Base-by-base conservation (phyloP, 2,888 invertebrate genomes). In the Leucania comma region DNA sequence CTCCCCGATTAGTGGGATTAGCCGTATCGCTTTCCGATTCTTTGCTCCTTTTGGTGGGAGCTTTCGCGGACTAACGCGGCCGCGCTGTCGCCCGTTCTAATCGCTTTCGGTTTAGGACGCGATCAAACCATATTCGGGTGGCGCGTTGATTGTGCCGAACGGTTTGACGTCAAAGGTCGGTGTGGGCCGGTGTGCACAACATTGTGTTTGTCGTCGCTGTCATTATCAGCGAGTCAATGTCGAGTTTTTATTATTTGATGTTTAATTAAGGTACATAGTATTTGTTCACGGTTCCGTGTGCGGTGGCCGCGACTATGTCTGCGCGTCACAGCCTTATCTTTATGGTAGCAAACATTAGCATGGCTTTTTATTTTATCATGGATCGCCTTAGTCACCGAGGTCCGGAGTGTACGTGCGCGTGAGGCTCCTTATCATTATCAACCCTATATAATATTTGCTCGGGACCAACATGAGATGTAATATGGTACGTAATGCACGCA, bases 1-100 rank as follows among this genome's bases (percentile, higher is more conserved):
- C 93, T 88, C 91, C 85, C 90, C 96, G 96, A 96, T 96, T 96
- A 96, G 94, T 95, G 92, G 95, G 96, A 96, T 96, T 96, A 96
- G 93, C 88, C 92, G 90, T 94, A 94, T 95, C 93, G 95, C 94
- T 95, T 95, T 94, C 90, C 94, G 95, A 95, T 94, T 93, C 93
- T 95, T 95, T 95, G 93, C 92, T 94, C 91, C 89, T 93, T 95
- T 95, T 95, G 92, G 90, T 91, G 93, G 93, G 88, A 89, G 92
- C 89, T 92, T 92, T 92, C 90, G 91, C 91, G 92, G 92, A 90
- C 92, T 93, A 92, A 89, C 91, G 91, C 90, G 81, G 83, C 80
- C 82, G 82, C 80, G 74, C 78, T 76, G 81, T 75, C 83, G 84
- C 80, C 86, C 83, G 84, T 77, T 88, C 88, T 91, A 89, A 92